These are phyloP conservation scores for Strigamia maritima DNA, from an alignment of 2,888 invertebrate genomes.

Conservation along the genomic window DNA sequence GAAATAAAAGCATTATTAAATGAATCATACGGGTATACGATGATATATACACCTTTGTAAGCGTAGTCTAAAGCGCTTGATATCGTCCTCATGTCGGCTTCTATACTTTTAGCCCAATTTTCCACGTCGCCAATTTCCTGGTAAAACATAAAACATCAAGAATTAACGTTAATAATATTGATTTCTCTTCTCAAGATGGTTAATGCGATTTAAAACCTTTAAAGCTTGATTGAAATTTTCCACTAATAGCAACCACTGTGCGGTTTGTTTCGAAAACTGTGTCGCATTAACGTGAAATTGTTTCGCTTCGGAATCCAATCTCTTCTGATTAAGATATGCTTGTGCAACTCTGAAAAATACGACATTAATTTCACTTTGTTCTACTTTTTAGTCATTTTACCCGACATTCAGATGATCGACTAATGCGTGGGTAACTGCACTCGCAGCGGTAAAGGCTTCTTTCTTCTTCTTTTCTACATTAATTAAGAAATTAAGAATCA, in stretches of 20 bases:
- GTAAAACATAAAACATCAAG: neutral
- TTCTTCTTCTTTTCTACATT: constrained; percentile 80
- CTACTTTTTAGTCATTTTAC: constrained; percentile 59
- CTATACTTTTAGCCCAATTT: constrained; percentile 96
- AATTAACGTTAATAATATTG: neutral
- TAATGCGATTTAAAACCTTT: constrained; percentile 50
- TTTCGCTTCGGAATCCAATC: constrained; percentile 95
- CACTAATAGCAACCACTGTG: constrained; percentile 89
- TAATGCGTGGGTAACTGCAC: constrained; percentile 85
- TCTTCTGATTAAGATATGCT: constrained; percentile 96
- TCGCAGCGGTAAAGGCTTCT: constrained; percentile 88
- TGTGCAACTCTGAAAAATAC: constrained; percentile 79
- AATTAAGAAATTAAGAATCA: neutral
- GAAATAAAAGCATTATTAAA: neutral
- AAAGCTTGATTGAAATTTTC: constrained; percentile 58
- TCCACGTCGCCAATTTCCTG: constrained; percentile 97
- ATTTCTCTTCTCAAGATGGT: too few species aligned
- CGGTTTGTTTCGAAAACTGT: constrained; percentile 93
- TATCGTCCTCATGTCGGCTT: constrained; percentile 90
- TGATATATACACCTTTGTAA: constrained; percentile 64
- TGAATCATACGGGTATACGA: neutral
- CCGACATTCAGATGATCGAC: constrained; percentile 98
- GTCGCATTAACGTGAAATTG: constrained; percentile 88
- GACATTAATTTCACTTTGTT: neutral
- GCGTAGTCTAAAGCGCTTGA: constrained; percentile 89